A percentile compares a stretch with the other conserved stretches of the same genome.
Evolutionary conservation across 2,888 invertebrate species (phyloP).

Genomic region (Cerastis rubricosa): DNA sequence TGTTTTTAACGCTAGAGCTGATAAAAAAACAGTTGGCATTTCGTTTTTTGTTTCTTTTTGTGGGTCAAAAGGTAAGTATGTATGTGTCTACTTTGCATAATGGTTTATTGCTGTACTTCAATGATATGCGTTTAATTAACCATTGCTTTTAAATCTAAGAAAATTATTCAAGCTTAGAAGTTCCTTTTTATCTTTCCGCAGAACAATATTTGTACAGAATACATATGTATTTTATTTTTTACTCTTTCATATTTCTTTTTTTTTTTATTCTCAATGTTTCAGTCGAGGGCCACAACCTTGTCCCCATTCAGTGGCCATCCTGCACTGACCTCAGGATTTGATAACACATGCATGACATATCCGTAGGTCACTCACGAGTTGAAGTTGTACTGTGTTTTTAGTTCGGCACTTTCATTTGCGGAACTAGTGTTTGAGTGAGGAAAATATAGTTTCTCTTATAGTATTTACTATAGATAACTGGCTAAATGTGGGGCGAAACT

Average conservation of each 20-base stretch:
- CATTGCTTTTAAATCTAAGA: neutral
- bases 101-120: conserved; percentile 8
- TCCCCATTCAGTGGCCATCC: conserved; percentile 25
- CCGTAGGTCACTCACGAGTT: neutral
- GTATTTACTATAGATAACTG: neutral
- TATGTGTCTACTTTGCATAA: conserved; percentile 10
- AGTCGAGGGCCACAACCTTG: conserved; percentile 21
- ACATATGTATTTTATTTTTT: neutral
- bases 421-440: neutral
- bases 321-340: conserved; percentile 22
- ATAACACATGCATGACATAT: conserved; percentile 3
- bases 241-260: neutral
- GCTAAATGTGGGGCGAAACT: too few species aligned
- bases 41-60: neutral
- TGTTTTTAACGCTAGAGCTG: conserved; percentile 20
- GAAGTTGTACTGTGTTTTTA: neutral
- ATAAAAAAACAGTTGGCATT: conserved; percentile 14
- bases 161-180: neutral
- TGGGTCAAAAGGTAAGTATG: neutral
- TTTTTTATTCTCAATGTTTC: conserved; percentile 8
- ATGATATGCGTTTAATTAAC: neutral
- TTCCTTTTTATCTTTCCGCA: neutral
- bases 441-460: neutral
- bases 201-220: neutral
- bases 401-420: neutral